phyloP scores from a whole-genome alignment of 2,888 invertebrate genomes.

The Noctuana brunneofusca region DNA sequence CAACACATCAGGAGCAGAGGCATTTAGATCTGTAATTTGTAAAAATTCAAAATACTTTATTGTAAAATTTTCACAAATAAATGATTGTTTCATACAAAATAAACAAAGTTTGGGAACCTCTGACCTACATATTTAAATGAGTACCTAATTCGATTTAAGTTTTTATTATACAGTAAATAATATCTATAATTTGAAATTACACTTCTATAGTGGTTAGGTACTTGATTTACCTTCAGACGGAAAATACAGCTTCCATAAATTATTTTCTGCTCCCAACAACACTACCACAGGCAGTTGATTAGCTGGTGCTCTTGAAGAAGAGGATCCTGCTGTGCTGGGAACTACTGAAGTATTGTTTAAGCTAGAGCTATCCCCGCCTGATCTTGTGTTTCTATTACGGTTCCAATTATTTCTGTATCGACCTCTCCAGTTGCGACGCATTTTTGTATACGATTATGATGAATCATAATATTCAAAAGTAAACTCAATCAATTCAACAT shows the following conservation, averaged over 20 bases:
- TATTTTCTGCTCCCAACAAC: conserved; percentile 68
- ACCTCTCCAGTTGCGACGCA: conserved; percentile 74
- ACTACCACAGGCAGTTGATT: conserved; percentile 68
- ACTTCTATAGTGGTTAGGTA: too few species aligned
- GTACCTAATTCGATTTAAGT: too few species aligned
- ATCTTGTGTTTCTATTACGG: conserved; percentile 50
- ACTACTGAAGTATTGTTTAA: conserved; percentile 54
- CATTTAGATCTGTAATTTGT: conserved; percentile 22
- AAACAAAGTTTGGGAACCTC: too few species aligned
- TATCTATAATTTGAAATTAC: too few species aligned
- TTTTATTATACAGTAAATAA: too few species aligned
- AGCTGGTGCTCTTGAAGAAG: conserved; percentile 65
- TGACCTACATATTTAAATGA: too few species aligned
- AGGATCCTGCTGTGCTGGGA: conserved; percentile 47
- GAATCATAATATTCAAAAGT: not conserved
- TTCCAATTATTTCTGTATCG: conserved; percentile 66
- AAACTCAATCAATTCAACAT: not conserved
- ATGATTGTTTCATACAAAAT: too few species aligned
- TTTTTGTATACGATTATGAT: conserved; percentile 37
- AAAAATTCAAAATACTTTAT: not conserved
- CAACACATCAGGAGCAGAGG: conserved; percentile 50
- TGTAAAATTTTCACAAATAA: too few species aligned
- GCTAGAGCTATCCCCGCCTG: conserved; percentile 47
- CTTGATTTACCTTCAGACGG: conserved; percentile 83
- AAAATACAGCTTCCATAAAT: conserved; percentile 91